Evolutionary conservation across 2,797 vertebrate species (phyloP).

Genomic region (Paratrypauchen microcephalus): DNA sequence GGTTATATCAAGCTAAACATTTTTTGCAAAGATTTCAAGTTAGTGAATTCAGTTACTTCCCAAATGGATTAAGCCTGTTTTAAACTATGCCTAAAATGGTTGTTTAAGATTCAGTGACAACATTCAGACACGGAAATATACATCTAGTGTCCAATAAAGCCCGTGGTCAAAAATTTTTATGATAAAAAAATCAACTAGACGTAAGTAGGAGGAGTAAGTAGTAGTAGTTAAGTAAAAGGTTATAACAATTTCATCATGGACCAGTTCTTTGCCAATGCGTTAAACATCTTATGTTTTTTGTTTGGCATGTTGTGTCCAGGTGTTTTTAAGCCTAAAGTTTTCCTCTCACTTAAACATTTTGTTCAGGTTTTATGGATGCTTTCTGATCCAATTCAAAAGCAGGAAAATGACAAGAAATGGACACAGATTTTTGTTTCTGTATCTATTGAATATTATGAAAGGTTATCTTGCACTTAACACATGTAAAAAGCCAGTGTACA

Average conservation of each 20-base stretch:
- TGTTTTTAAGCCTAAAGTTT: constrained; percentile 1
- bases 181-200: too few relatives aligned
- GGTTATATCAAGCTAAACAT: not conserved
- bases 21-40: not conserved
- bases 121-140: not conserved
- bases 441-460: not conserved
- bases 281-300: not conserved
- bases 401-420: not conserved
- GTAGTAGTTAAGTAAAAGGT: not conserved
- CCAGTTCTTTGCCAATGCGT: not conserved
- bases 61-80: not conserved
- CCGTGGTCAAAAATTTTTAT: not conserved
- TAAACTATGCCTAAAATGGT: not conserved
- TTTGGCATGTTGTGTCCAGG: not conserved
- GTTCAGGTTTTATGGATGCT: not conserved
- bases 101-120: not conserved
- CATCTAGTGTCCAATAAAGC: not conserved
- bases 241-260: not conserved
- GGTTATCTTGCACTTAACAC: not conserved
- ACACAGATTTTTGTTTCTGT: not conserved
- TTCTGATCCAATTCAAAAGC: not conserved
- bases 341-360: not conserved
- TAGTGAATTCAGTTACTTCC: not conserved
- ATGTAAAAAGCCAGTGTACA: not conserved
- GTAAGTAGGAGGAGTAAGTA: too few relatives aligned